Evolutionary conservation across 2,888 invertebrate species (phyloP).

Genomic region (Pseudococcus longispinus): DNA sequence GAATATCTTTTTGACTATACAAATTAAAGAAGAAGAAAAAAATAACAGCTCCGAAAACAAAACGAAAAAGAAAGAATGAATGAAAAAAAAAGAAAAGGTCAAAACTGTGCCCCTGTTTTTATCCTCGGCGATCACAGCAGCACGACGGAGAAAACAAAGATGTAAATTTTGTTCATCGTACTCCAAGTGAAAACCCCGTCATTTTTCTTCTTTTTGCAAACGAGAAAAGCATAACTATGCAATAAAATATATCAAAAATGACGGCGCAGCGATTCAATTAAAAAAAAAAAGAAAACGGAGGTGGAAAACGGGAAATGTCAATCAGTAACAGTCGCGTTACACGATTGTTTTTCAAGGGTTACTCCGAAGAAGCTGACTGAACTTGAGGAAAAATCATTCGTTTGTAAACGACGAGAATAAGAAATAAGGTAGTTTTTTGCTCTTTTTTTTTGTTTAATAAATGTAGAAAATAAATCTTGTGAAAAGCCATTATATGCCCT

Average conservation of each 20-base stretch:
- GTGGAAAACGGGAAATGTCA: not conserved
- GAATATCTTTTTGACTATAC: not conserved
- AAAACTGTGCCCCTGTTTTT: not conserved
- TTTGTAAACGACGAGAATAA: conserved; percentile 23
- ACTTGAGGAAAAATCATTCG: conserved; percentile 3
- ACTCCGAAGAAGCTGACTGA: not conserved
- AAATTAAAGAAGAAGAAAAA: not conserved
- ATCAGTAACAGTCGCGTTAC: conserved; percentile 7
- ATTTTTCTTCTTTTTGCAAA: not conserved
- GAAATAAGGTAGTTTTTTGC: not conserved
- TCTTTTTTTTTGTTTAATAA: conserved; percentile 12
- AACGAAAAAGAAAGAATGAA: not conserved
- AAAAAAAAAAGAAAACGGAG: not conserved
- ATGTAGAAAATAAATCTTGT: conserved; percentile 27
- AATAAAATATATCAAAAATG: conserved; percentile 7
- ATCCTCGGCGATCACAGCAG: not conserved
- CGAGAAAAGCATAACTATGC: not conserved
- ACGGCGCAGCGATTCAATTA: conserved; percentile 13
- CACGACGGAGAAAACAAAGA: not conserved
- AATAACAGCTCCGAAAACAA: not conserved
- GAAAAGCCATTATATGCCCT: conserved; percentile 17
- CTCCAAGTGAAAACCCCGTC: not conserved
- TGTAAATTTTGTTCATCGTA: not conserved
- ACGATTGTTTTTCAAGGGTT: conserved; percentile 26
- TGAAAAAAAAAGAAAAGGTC: not conserved